These are phyloP conservation scores for Abrostola tripartita DNA, from an alignment of 2,888 invertebrate genomes.

Conservation along the genomic window DNA sequence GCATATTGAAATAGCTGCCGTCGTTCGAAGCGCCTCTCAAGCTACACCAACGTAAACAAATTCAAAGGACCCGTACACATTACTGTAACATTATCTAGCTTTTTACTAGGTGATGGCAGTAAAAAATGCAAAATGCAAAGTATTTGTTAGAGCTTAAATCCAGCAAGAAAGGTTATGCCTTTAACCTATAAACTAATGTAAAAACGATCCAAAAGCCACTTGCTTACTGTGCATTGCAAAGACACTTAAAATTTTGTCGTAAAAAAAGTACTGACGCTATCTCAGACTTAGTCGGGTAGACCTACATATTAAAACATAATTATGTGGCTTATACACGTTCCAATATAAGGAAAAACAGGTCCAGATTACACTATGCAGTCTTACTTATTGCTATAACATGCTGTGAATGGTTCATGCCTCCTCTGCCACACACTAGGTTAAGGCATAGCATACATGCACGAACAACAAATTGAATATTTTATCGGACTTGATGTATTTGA, in stretches of 20 bases:
- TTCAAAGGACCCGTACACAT: slow-evolving; percentile 35
- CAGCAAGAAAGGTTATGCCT: neutral
- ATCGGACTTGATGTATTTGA: neutral
- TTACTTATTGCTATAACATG: too few relatives aligned
- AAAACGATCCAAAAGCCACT: neutral
- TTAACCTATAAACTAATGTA: neutral
- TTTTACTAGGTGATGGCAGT: slow-evolving; percentile 2
- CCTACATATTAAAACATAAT: too few relatives aligned
- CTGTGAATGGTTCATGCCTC: too few relatives aligned
- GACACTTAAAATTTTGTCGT: neutral
- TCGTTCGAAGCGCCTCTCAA: slow-evolving; percentile 15
- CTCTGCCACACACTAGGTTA: too few relatives aligned
- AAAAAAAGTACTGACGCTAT: neutral
- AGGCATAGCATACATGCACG: neutral
- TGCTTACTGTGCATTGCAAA: neutral
- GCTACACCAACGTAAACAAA: slow-evolving; percentile 42
- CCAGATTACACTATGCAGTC: too few relatives aligned
- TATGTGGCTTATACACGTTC: too few relatives aligned
- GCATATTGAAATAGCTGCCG: slow-evolving; percentile 45
- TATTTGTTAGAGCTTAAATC: neutral
- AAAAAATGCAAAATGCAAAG: neutral
- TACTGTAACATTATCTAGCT: slow-evolving; percentile 13
- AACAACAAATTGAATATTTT: neutral
- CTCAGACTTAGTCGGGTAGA: neutral
- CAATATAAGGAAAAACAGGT: too few relatives aligned